Percentiles rank a stretch among this genome's conserved stretches.
phyloP scores from a whole-genome alignment of 2,113 vertebrate genomes.

The Gopherus evgoodei region DNA sequence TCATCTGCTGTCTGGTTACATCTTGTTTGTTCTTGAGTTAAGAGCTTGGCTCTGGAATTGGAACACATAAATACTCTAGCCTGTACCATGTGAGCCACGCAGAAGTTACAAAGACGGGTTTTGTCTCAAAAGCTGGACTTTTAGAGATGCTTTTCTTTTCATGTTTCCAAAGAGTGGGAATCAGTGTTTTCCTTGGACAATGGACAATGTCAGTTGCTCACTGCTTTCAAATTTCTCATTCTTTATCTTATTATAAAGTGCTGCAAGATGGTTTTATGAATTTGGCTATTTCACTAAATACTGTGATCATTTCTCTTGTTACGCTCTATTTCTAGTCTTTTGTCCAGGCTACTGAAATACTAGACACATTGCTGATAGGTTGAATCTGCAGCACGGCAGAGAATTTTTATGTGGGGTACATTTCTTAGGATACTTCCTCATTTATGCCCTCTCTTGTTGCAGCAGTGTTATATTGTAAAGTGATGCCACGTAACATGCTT shows the following conservation, averaged over 20 bases:
- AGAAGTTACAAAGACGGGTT: conserved; percentile 18
- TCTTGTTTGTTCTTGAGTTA: neutral
- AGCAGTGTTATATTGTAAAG: neutral
- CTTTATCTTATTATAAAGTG: conserved; percentile 35
- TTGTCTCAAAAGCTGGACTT: conserved; percentile 3
- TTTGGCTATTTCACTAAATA: conserved; percentile 35
- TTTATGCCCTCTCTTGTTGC: neutral
- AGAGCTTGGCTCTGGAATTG: neutral
- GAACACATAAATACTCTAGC: neutral
- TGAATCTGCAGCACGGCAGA: neutral
- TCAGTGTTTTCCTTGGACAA: conserved; percentile 52
- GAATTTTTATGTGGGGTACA: accelerated
- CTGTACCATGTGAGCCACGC: neutral
- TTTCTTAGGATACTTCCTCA: neutral
- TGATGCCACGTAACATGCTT: neutral
- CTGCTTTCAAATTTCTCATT: conserved; percentile 32
- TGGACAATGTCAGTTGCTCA: neutral
- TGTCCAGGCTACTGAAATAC: conserved; percentile 3
- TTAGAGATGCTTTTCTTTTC: neutral
- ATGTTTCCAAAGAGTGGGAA: neutral
- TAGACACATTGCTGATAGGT: neutral
- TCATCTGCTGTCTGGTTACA: neutral
- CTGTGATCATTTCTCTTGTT: conserved; percentile 6
- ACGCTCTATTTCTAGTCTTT: conserved; percentile 15
- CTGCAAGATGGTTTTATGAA: conserved; percentile 32